Evolutionary conservation across 2,797 vertebrate genomes (phyloP), one percentile per base, ranked within the genome.

Genomic region (Amniataba percoides): DNA sequence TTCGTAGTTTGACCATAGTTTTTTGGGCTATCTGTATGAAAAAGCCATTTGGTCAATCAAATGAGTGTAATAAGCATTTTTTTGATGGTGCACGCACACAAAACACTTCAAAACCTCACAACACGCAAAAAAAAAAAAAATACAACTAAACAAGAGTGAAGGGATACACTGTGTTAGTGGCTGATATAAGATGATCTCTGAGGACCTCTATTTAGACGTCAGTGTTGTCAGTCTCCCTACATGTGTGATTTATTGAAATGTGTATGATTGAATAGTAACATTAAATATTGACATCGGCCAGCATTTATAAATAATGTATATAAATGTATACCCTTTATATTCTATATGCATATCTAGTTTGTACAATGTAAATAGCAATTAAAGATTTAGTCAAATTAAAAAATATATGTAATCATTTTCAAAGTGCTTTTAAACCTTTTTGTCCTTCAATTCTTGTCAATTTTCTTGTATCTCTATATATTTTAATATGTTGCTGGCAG

Each of bases 251-350:
- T 91, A 83, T 89, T 88, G 72, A 92, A 86, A 82, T 51, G 71
- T 87, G 87, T 87, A 88, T 92, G 83, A 88, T 80, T 84, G 85
- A 89, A 88, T 84, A 92, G 87, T 84, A 89, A 89, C 82, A 86
- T 86, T 86, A 81, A 92, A 89, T 91, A 85, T 90, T 92, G 91
- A 94, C 89, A 93, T 93, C 75, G 88, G 86, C 89, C 93, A 93
- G 90, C 92, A 92, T 94, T 94, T 95, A 95, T 95, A 95, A 93
- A 95, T 95, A 94, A 90, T 95, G 94, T 95, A 95, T 88, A 96
- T 95, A 95, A 92, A 92, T 91, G 92, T 94, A 94, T 92, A 94
- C 92, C 93, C 94, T 95, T 96, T 96, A 93, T 95, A 96, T 95
- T 94, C 88, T 84, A 92, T 92, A 94, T 93, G 91, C 91, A 94